These are phyloP conservation scores for Ctena decussata DNA, from an alignment of 2,888 invertebrate genomes.

Conservation along the genomic window DNA sequence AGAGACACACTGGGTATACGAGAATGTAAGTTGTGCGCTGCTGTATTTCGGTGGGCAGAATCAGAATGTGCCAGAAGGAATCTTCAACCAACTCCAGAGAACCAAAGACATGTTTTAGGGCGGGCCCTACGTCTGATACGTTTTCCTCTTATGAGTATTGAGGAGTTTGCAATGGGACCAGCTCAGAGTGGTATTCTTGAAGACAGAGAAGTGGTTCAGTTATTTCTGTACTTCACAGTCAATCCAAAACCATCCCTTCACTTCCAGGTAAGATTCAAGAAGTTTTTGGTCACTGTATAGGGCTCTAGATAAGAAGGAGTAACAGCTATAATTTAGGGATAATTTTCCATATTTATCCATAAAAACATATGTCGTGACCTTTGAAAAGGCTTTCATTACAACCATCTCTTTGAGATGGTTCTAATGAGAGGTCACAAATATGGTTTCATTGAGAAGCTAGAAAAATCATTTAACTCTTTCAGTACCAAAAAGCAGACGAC, in stretches of 20 bases:
- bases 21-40: constrained; percentile 92
- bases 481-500: too few species aligned
- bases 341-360: too few species aligned
- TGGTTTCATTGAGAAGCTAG: too few species aligned
- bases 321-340: too few species aligned
- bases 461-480: too few species aligned
- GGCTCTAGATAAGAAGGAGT: too few species aligned
- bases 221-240: constrained; percentile 88
- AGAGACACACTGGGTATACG: constrained; percentile 93
- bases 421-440: too few species aligned
- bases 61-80: constrained; percentile 91
- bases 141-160: constrained; percentile 94
- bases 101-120: constrained; percentile 91
- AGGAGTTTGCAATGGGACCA: constrained; percentile 92
- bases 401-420: too few species aligned
- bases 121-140: constrained; percentile 91
- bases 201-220: constrained; percentile 92
- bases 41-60: constrained; percentile 86
- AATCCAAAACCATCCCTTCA: constrained; percentile 93
- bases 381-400: too few species aligned
- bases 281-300: too few species aligned
- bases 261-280: constrained; percentile 88
- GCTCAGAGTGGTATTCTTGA: constrained; percentile 91
- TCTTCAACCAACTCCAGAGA: constrained; percentile 90
- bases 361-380: too few species aligned